These are phyloP conservation scores for Gephyroberyx darwinii DNA, from an alignment of 2,797 vertebrate species.

Conservation along the genomic window DNA sequence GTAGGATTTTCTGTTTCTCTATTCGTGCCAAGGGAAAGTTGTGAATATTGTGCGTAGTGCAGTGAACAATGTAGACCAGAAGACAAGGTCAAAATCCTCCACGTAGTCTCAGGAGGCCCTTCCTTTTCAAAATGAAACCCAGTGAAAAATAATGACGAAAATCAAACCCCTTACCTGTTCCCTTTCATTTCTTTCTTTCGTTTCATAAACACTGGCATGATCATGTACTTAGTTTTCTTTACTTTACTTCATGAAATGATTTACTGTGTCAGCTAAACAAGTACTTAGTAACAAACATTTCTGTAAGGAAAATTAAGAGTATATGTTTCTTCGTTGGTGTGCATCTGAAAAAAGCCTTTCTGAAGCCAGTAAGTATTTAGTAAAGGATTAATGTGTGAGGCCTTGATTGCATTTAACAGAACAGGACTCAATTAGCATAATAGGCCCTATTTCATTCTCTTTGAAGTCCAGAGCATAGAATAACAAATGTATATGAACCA, in stretches of 20 bases:
- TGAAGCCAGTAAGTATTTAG: conserved; percentile 79
- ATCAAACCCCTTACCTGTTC: conserved; percentile 34
- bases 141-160: conserved; percentile 21
- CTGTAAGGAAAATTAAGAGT: conserved; percentile 50
- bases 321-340: conserved; percentile 31
- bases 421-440: conserved; percentile 86
- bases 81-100: conserved; percentile 60
- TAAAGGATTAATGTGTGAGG: conserved; percentile 78
- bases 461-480: conserved; percentile 85
- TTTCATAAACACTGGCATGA: conserved; percentile 10
- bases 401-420: conserved; percentile 82
- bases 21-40: conserved; percentile 38
- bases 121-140: conserved; percentile 37
- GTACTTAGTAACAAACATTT: conserved; percentile 29
- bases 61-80: conserved; percentile 63
- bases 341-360: conserved; percentile 53
- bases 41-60: conserved; percentile 50
- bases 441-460: conserved; percentile 83
- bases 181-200: not conserved
- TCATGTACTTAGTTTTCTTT: conserved; percentile 10
- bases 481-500: conserved; percentile 85
- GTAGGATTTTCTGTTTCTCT: conserved; percentile 53
- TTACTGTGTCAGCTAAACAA: conserved; percentile 16
- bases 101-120: conserved; percentile 43
- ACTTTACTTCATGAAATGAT: conserved; percentile 35